Percentiles rank a stretch among this genome's conserved stretches.
phyloP scores from a whole-genome alignment of 2,113 vertebrate genomes.

The Epinephelus lanceolatus region DNA sequence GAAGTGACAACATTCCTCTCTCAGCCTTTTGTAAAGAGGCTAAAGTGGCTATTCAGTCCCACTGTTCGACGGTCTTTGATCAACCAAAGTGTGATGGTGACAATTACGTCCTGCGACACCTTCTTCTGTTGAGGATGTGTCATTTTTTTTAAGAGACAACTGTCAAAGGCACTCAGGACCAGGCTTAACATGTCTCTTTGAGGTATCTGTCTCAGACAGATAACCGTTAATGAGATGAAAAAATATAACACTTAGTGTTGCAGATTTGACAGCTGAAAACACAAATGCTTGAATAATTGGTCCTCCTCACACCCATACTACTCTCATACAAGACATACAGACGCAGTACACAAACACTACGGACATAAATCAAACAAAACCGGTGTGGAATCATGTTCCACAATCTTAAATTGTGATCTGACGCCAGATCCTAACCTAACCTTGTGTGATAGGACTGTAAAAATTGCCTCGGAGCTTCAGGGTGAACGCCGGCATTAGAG shows the following conservation, averaged over 20 bases:
- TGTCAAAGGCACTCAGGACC: neutral
- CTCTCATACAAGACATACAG: neutral
- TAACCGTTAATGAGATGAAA: slow-evolving; percentile 40
- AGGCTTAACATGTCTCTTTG: slow-evolving; percentile 15
- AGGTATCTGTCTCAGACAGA: slow-evolving; percentile 18
- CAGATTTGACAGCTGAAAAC: slow-evolving; percentile 36
- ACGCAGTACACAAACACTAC: neutral
- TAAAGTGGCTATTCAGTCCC: slow-evolving; percentile 9
- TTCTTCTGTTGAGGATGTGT: slow-evolving; percentile 22
- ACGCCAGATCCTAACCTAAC: slow-evolving; percentile 25
- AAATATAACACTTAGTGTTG: neutral
- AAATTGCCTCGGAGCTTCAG: slow-evolving; percentile 7
- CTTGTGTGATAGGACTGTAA: slow-evolving; percentile 33
- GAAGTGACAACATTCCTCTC: slow-evolving; percentile 2
- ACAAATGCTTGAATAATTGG: slow-evolving; percentile 17
- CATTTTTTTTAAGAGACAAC: slow-evolving; percentile 23
- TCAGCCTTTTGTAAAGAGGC: neutral
- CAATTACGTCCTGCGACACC: slow-evolving; percentile 13
- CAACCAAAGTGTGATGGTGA: slow-evolving; percentile 33
- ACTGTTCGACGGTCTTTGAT: slow-evolving; percentile 29
- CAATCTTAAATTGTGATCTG: slow-evolving; percentile 25
- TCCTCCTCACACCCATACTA: neutral
- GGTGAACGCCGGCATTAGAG: slow-evolving; percentile 6
- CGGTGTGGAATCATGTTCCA: neutral
- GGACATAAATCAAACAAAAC: slow-evolving; percentile 12